Base-by-base conservation (phyloP, 2,797 vertebrate species). In the Heliangelus exortis region DNA sequence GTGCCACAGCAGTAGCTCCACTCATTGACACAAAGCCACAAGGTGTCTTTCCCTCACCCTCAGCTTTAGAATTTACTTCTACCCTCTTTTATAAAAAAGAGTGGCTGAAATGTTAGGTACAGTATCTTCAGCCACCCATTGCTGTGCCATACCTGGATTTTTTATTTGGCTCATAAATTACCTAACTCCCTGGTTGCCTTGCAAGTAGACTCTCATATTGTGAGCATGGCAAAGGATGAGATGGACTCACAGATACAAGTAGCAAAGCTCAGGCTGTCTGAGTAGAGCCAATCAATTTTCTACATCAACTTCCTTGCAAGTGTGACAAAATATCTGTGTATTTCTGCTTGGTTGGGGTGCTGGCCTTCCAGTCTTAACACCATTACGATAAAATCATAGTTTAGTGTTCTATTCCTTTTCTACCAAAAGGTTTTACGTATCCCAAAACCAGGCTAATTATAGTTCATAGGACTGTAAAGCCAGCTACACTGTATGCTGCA, bases 381-480 rank as follows among this genome's bases (percentile, higher is more conserved):
- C 19, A 28, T 55, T 54, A 33, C 66, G 69, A 78, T 53, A 54
- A 80, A 82, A 76, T 79, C 39, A 9, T 50, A 36, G 22, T 63
- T 94, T 51, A 54, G 86, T 47, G 26, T 62, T 53, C 89, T 39
- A 26, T 76, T 74, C 13, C 36, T 71, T n/a, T 58, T 87, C 54
- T 91, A 94, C 17, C 66, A 82, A 45, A 88, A 73, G 45, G 15
- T 61, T 62, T 78, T 93, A 94, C 74, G 36, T 55, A 51, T 54
- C 45, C 83, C 57, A 72, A 93, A 92, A 3, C 2, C 13, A 67
- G 43, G 29, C 53, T 73, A 57, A 71, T 87, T 80, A 88, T 92
- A 84, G 86, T 76, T 41, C 9, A 0, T 53, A 61, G 23, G 43
- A 54, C 9, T 88, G n/a, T 47, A 78, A 92, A 82, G 55, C 69